phyloP scores from a whole-genome alignment of 2,113 vertebrate genomes.

The Rhegmatorhina hoffmannsi region DNA sequence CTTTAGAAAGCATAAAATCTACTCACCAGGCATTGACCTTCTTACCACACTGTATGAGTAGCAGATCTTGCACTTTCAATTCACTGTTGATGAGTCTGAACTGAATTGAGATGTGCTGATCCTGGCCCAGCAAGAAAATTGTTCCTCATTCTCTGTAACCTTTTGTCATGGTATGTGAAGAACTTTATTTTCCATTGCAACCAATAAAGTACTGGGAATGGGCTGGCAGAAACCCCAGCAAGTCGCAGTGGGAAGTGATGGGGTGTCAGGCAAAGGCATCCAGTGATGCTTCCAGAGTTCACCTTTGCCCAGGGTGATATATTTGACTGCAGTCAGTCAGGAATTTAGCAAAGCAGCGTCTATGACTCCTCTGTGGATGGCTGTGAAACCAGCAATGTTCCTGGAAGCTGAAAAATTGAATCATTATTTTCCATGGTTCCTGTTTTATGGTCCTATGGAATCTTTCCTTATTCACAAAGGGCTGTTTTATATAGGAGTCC shows the following conservation, averaged over 20 bases:
- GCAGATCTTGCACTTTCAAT: not conserved
- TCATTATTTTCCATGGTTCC: not conserved
- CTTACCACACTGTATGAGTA: not conserved
- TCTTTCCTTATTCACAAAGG: not conserved
- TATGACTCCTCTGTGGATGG: not conserved
- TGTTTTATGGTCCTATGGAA: not conserved
- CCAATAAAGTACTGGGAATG: not conserved
- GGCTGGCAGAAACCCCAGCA: not conserved
- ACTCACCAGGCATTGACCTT: not conserved
- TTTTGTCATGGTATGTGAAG: not conserved
- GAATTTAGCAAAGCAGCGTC: not conserved
- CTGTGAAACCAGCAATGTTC: not conserved
- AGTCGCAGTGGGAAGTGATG: not conserved
- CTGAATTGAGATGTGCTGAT: not conserved
- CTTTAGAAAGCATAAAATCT: not conserved
- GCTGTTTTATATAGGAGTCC: not conserved
- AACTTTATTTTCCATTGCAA: not conserved
- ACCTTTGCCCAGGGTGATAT: not conserved
- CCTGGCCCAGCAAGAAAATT: not conserved
- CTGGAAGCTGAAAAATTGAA: constrained; percentile 9
- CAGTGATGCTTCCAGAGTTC: not conserved
- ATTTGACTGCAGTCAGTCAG: not conserved
- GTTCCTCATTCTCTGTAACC: not conserved
- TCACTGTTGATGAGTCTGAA: not conserved
- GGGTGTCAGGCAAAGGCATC: not conserved